These are phyloP conservation scores for Parazoanthus darwini DNA, from an alignment of 92 coral and sea anemone genomes.

Conservation along the genomic window DNA sequence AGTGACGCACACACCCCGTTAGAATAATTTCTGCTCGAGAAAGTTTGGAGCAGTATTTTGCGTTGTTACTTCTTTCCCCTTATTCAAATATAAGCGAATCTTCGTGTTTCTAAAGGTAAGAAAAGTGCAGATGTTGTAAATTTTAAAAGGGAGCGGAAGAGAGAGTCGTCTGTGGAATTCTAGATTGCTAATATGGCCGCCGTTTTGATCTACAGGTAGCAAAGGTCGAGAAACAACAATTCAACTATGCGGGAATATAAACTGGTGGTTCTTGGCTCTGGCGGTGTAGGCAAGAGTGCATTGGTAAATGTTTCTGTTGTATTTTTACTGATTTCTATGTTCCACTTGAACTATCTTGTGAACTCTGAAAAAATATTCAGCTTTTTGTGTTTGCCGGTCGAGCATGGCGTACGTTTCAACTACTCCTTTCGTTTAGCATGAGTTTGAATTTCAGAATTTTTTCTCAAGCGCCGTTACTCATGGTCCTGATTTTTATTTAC, in stretches of 20 bases:
- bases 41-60: constrained; percentile 72
- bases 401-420: neutral
- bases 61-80: constrained; percentile 53
- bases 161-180: neutral
- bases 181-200: neutral
- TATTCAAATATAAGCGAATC: constrained; percentile 42
- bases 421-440: neutral
- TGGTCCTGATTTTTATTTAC: constrained; percentile 5
- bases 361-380: constrained; percentile 10
- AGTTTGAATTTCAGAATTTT: neutral
- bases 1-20: constrained; percentile 94
- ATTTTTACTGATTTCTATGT: neutral
- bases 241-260: constrained; percentile 94
- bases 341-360: neutral
- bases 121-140: neutral
- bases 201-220: constrained; percentile 38
- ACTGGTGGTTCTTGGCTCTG: constrained; percentile 98
- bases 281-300: constrained; percentile 99
- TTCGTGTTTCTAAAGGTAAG: constrained; percentile 18
- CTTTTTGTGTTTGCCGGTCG: constrained; percentile 24
- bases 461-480: constrained; percentile 6
- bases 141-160: neutral
- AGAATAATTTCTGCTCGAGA: constrained; percentile 50
- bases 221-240: constrained; percentile 35
- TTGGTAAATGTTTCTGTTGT: constrained; percentile 65